Evolutionary conservation across 2,113 vertebrate genomes (phyloP).

Genomic region (Macquaria australasica): DNA sequence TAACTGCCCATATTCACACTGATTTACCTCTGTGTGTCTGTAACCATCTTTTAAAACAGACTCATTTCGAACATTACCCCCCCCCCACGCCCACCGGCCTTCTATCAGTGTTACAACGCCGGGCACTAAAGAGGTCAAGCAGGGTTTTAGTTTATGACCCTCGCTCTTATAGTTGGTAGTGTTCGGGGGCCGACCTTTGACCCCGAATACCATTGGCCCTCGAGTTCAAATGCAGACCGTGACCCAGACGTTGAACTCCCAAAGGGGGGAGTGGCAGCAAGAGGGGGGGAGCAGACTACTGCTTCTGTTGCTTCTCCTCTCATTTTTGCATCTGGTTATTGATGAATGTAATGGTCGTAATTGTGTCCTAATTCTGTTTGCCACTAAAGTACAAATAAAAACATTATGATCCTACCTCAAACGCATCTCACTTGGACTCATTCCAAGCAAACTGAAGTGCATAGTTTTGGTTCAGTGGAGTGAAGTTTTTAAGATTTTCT

Average conservation of each 20-base stretch:
- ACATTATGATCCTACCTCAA: no score
- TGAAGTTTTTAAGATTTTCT: background rate
- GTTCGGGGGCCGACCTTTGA: slow-evolving; percentile 58
- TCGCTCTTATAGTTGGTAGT: slow-evolving; percentile 21
- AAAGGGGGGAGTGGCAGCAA: background rate
- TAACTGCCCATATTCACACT: slow-evolving; percentile 36
- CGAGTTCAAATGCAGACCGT: slow-evolving; percentile 66
- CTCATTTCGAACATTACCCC: slow-evolving; percentile 34
- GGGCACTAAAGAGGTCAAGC: slow-evolving; percentile 52
- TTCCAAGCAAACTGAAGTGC: background rate
- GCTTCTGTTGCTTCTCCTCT: background rate
- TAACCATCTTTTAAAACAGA: slow-evolving; percentile 54
- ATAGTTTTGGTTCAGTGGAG: background rate
- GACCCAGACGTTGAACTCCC: slow-evolving; percentile 69
- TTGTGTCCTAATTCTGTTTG: background rate
- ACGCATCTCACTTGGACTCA: background rate
- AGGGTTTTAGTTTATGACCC: slow-evolving; percentile 56
- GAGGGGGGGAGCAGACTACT: background rate
- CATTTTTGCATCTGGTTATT: background rate
- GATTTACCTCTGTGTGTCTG: slow-evolving; percentile 41
- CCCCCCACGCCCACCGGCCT: background rate
- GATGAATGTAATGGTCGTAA: background rate
- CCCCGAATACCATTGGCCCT: slow-evolving; percentile 45
- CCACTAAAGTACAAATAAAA: no score
- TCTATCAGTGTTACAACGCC: slow-evolving; percentile 31